These are phyloP conservation scores for Poecilia velifera DNA, from an alignment of 2,797 vertebrate species.

Conservation along the genomic window DNA sequence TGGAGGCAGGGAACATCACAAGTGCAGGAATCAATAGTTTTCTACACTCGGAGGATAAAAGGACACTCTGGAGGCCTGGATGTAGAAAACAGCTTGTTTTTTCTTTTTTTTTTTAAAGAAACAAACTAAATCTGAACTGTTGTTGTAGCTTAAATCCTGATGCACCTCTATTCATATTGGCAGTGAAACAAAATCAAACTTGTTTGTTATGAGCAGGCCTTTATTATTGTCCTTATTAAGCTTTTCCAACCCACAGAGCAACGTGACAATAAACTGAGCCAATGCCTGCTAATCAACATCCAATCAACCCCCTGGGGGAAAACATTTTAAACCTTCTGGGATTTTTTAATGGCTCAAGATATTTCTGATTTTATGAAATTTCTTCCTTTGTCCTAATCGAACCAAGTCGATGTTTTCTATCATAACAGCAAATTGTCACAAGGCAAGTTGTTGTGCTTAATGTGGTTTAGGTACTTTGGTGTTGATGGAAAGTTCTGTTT, in stretches of 20 bases:
- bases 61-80: background rate
- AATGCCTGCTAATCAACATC: background rate
- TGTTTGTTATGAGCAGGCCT: background rate
- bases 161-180: background rate
- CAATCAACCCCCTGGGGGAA: background rate
- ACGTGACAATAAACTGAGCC: background rate
- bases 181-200: background rate
- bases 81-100: background rate
- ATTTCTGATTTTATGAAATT: background rate
- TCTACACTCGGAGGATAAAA: background rate
- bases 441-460: too few species aligned
- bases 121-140: background rate
- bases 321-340: background rate
- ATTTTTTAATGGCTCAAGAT: background rate
- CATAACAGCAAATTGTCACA: background rate
- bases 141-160: background rate
- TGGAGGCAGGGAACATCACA: background rate
- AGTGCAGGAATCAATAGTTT: background rate
- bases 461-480: too few species aligned
- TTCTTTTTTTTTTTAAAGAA: background rate
- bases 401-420: background rate
- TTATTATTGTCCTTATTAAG: background rate
- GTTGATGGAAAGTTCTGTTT: too few species aligned
- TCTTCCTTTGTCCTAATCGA: background rate
- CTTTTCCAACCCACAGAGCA: background rate